phyloP scores from a whole-genome alignment of 1,140 invertebrate species.

The Drosophila ercepeae region DNA sequence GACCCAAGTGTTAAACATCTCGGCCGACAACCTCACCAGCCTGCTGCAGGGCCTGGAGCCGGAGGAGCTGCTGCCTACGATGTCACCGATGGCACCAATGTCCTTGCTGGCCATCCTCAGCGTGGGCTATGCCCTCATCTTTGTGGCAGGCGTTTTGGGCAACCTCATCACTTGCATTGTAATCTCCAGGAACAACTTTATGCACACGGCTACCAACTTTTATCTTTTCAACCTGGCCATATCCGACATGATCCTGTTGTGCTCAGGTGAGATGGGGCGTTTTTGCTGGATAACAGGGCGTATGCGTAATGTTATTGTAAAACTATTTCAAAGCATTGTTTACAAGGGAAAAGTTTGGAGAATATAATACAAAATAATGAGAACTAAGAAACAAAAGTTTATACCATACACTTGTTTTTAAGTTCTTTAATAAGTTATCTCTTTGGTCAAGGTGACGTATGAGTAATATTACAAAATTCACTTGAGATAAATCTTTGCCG shows the following conservation, averaged over 20 bases:
- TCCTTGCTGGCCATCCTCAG: conserved; percentile 86
- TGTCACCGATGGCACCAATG: conserved; percentile 70
- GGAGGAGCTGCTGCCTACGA: conserved; percentile 41
- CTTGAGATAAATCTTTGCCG: too few relatives aligned
- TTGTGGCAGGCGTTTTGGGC: conserved; percentile 92
- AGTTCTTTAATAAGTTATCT: background rate
- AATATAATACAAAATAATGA: background rate
- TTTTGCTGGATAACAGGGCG: background rate
- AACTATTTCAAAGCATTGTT: too few relatives aligned
- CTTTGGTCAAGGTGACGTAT: background rate
- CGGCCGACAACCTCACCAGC: conserved; percentile 71
- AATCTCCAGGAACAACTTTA: conserved; percentile 91
- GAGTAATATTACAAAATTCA: background rate
- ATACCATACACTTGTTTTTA: too few relatives aligned
- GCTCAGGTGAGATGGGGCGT: conserved; percentile 83
- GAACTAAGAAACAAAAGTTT: background rate
- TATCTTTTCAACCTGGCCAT: conserved; percentile 95
- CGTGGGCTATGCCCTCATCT: conserved; percentile 90
- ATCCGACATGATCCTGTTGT: conserved; percentile 93
- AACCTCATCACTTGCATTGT: conserved; percentile 94
- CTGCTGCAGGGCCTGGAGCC: conserved; percentile 62
- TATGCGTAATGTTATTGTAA: background rate
- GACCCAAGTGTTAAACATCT: conserved; percentile 81
- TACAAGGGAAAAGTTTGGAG: background rate
- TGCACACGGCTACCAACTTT: conserved; percentile 93